Evolutionary conservation across 2,113 vertebrate species (phyloP).

Genomic region (Gobiocypris rarus): DNA sequence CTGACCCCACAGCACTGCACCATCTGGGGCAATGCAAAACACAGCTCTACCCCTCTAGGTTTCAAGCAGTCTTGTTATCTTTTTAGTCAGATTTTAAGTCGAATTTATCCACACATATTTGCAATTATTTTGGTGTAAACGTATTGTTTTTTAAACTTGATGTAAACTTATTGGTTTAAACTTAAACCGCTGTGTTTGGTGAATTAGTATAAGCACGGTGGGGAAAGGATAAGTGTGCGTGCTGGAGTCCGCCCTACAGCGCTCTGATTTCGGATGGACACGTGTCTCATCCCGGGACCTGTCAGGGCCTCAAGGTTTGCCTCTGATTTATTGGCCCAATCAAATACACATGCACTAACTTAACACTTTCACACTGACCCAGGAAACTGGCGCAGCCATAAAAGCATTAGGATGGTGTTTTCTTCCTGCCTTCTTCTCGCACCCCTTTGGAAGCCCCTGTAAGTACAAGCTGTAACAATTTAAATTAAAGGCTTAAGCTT

Average conservation of each 20-base stretch:
- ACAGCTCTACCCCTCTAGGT: neutral
- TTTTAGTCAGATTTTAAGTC: neutral
- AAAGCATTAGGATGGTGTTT: constrained; percentile 72
- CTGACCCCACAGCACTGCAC: constrained; percentile 47
- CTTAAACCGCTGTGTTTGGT: neutral
- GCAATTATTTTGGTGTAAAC: neutral
- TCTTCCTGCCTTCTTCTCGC: constrained; percentile 53
- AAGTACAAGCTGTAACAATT: neutral
- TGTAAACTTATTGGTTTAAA: neutral
- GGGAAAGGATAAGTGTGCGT: constrained; percentile 56
- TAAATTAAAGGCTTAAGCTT: neutral
- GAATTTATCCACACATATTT: neutral
- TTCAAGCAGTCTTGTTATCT: neutral
- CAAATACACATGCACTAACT: constrained; percentile 76
- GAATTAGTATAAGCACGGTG: neutral
- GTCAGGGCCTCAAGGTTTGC: constrained; percentile 65
- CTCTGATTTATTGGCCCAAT: constrained; percentile 84
- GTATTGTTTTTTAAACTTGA: no score
- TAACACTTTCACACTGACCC: constrained; percentile 77
- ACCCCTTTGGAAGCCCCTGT: neutral
- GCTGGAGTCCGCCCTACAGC: constrained; percentile 67
- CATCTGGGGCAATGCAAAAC: constrained; percentile 45
- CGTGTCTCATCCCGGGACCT: constrained; percentile 80
- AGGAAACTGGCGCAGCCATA: constrained; percentile 76
- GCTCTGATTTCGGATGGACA: constrained; percentile 75